phyloP scores from a whole-genome alignment of 1,140 invertebrate species.

The Drosophila malerkotliana region DNA sequence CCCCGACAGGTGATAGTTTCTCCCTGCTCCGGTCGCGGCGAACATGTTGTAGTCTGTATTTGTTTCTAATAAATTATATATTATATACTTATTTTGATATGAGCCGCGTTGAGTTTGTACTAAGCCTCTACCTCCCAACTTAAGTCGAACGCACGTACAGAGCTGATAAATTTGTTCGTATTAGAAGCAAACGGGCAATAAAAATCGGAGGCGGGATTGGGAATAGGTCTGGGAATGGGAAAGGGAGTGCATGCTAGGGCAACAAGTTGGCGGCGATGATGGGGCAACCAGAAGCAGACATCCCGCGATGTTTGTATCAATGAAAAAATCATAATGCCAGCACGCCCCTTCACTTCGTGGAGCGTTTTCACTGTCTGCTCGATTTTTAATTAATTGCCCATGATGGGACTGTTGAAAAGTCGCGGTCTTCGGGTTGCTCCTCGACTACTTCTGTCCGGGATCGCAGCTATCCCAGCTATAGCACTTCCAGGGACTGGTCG shows the following conservation, averaged over 20 bases:
- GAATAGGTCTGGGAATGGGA: constrained; percentile 1
- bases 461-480: neutral
- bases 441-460: neutral
- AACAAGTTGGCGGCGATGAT: constrained; percentile 51
- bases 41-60: constrained; percentile 42
- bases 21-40: neutral
- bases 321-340: constrained; percentile 80
- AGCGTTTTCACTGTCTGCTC: constrained; percentile 37
- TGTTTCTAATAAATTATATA: constrained; percentile 55
- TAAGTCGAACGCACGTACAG: constrained; percentile 64
- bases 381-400: constrained; percentile 77
- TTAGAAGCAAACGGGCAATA: constrained; percentile 59
- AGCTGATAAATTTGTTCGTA: constrained; percentile 75
- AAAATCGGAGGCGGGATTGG: constrained; percentile 43
- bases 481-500: constrained; percentile 11
- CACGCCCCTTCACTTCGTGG: constrained; percentile 51
- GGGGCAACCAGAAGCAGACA: constrained; percentile 14
- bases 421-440: constrained; percentile 15
- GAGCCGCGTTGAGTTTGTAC: constrained; percentile 18
- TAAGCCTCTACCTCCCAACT: constrained; percentile 41
- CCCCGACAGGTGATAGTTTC: constrained; percentile 26
- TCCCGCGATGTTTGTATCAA: constrained; percentile 74
- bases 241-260: constrained; percentile 24
- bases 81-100: constrained; percentile 17
- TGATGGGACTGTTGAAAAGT: constrained; percentile 79